phyloP scores from a whole-genome alignment of 2,113 vertebrate genomes.

The Crotalus helleri region DNA sequence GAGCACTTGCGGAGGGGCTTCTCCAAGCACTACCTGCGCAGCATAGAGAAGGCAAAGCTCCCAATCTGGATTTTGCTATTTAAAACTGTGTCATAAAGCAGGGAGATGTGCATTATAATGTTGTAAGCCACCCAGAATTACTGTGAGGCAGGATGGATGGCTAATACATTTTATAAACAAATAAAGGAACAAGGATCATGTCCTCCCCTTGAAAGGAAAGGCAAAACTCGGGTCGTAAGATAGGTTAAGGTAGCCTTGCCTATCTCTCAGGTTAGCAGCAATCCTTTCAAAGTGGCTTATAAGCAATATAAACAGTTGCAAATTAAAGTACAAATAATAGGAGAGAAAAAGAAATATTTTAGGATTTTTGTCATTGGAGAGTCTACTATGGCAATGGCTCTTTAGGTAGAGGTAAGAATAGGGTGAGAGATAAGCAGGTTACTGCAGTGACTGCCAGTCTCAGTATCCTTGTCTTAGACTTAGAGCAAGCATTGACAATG shows the following conservation, averaged over 20 bases:
- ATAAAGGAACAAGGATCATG: background rate
- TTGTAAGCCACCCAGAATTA: background rate
- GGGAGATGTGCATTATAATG: background rate
- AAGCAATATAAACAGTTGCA: background rate
- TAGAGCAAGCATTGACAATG: background rate
- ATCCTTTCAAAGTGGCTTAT: background rate
- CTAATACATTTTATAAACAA: background rate
- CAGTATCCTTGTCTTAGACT: background rate
- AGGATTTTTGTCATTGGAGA: background rate
- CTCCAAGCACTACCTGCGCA: background rate
- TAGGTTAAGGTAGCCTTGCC: background rate
- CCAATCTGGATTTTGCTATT: background rate
- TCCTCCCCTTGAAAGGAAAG: background rate
- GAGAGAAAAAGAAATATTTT: background rate
- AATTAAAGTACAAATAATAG: background rate
- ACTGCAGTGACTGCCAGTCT: background rate
- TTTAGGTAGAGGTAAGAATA: background rate
- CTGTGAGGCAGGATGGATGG: background rate
- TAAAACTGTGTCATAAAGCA: background rate
- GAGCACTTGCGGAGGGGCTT: background rate
- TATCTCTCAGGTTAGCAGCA: background rate
- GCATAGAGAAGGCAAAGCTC: background rate
- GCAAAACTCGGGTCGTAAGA: background rate
- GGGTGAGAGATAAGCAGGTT: background rate
- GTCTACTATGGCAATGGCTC: background rate